Percentiles rank a stretch among this genome's conserved stretches.
Conservation (phyloP, 2,888 invertebrate genomes). For the Idaea biselata region DNA sequence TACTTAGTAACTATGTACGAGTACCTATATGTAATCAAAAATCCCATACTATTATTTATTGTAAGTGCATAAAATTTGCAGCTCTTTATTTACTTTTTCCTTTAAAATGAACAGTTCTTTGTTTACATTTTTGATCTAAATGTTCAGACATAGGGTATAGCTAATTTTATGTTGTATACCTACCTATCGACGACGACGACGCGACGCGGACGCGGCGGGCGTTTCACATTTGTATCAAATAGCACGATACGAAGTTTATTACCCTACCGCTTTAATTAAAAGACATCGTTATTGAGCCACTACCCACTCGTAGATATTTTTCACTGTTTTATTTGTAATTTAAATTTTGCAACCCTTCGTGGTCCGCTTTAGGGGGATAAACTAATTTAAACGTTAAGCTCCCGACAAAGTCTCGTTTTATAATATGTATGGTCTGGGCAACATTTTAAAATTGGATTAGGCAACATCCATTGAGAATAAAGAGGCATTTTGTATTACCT, state of each 20-base stretch:
- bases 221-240: background rate
- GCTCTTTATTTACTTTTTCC: too few species aligned
- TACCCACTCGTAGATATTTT: constrained; percentile 78
- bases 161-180: too few species aligned
- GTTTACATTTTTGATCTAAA: too few species aligned
- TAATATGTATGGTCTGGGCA: constrained; percentile 69
- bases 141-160: too few species aligned
- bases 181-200: too few species aligned
- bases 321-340: constrained; percentile 81
- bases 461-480: constrained; percentile 48
- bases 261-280: constrained; percentile 78
- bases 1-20: too few species aligned
- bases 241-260: constrained; percentile 48
- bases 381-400: constrained; percentile 80
- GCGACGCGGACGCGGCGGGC: too few species aligned
- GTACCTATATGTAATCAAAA: too few species aligned
- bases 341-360: constrained; percentile 78
- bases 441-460: constrained; percentile 73
- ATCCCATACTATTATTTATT: too few species aligned
- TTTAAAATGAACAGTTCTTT: too few species aligned
- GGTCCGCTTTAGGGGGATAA: constrained; percentile 74
- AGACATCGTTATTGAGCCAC: constrained; percentile 77
- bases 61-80: too few species aligned
- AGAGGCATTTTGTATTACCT: constrained; percentile 32
- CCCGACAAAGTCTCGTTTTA: constrained; percentile 70